Evolutionary conservation across 2,113 vertebrate species (phyloP), one percentile per base, ranked within the genome.

Genomic region (Macquaria ambigua): DNA sequence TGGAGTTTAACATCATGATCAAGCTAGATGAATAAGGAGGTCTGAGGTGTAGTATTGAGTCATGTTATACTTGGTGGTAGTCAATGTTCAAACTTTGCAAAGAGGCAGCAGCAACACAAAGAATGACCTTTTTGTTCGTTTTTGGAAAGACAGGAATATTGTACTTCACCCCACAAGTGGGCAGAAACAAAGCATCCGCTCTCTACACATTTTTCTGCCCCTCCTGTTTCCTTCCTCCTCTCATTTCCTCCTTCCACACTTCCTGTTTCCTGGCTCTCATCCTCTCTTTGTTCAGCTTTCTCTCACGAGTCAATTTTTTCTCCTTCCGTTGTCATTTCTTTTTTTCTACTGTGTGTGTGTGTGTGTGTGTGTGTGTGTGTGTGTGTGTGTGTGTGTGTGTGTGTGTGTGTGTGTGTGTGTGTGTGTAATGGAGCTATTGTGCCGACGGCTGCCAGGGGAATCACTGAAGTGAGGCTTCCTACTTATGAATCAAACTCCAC

Each of bases 241-340:
- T 89, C 91, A 92, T 93, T 91, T 93, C 91, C 90, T 90, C 84
- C 81, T 75, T 89, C 83, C 83, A 88, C 87, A 77, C 89, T 94
- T 94, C 93, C 94, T 91, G 94, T 94, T 94, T 94, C 92, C 93
- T 93, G 93, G 48, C 84, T 87, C 71, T 82, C 82, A 91, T 93
- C 92, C 93, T 92, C 79, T 89, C 91, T 94, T 93, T 93, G 93
- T 94, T 94, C 83, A 82, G 72, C 73, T 76, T 37, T 87, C 72
- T 80, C 74, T 72, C 76, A 34, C 52, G 43, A 39, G 16, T 62
- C 61, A 48, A 77, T 89, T 82, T 37, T 63, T 85, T 74, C 74
- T 74, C 20, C 58, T 77, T 82, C 61, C 55, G 18, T 82, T 84
- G 74, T 91, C 80, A 46, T 81, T 77, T 64, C 4, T 39, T 61